Percentiles rank a stretch among this genome's conserved stretches.
phyloP scores from a whole-genome alignment of 2,113 vertebrate genomes.

The Eulemur rufifrons region DNA sequence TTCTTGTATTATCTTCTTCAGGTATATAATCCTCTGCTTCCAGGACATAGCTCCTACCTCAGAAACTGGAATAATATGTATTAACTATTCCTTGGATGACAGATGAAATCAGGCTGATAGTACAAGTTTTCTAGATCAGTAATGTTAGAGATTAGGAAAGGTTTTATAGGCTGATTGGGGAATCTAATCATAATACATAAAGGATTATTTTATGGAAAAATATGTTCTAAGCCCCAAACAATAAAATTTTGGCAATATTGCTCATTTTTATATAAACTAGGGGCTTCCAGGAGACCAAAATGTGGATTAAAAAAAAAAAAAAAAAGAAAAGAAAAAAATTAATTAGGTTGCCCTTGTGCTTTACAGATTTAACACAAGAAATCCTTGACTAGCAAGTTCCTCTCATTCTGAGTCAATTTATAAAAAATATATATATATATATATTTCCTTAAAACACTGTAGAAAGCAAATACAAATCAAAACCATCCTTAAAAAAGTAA shows the following conservation, averaged over 20 bases:
- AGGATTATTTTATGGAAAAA: neutral
- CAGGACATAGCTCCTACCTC: neutral
- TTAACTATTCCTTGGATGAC: neutral
- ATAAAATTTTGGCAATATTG: neutral
- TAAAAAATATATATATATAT: neutral
- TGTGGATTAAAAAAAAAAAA: neutral
- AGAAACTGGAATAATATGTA: neutral
- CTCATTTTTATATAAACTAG: neutral
- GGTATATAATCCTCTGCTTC: neutral
- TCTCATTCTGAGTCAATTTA: neutral
- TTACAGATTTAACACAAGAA: neutral
- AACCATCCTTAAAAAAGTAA: neutral
- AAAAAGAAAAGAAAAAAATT: neutral
- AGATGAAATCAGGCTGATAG: neutral
- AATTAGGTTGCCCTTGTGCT: neutral
- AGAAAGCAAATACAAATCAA: neutral
- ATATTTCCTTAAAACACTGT: neutral
- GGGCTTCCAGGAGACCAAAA: neutral
- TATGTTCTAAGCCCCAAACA: neutral
- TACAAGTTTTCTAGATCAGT: neutral
- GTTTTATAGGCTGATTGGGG: neutral
- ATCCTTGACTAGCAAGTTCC: neutral
- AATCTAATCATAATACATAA: neutral
- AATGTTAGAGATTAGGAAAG: neutral
- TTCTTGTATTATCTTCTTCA: neutral